phyloP scores from a whole-genome alignment of 2,888 invertebrate species.

The Caradrina kadenii region DNA sequence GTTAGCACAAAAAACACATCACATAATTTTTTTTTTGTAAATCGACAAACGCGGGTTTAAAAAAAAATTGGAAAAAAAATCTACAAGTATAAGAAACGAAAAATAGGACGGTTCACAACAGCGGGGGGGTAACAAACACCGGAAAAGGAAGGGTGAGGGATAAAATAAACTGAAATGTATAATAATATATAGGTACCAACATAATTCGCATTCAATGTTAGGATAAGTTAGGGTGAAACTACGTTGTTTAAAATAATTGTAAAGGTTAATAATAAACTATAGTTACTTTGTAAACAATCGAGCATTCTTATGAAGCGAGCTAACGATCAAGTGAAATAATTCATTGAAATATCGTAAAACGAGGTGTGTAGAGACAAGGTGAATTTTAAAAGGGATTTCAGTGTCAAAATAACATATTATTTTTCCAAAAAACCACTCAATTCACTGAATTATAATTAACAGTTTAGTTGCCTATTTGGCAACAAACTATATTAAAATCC shows the following conservation, averaged over 20 bases:
- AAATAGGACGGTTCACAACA: slow-evolving; percentile 73
- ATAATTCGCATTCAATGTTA: slow-evolving; percentile 84
- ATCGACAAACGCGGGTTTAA: slow-evolving; percentile 61
- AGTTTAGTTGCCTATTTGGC: too few species aligned
- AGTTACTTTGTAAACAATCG: slow-evolving; percentile 66
- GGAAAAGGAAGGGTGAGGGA: slow-evolving; percentile 75
- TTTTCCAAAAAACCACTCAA: too few species aligned
- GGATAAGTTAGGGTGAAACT: slow-evolving; percentile 76
- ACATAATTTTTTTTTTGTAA: slow-evolving; percentile 67
- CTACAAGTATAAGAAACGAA: slow-evolving; percentile 60
- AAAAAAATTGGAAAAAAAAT: slow-evolving; percentile 36
- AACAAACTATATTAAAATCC: too few species aligned
- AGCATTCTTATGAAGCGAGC: slow-evolving; percentile 62
- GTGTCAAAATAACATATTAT: too few species aligned
- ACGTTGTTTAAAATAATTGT: slow-evolving; percentile 66
- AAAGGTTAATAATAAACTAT: slow-evolving; percentile 68
- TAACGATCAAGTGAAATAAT: slow-evolving; percentile 32
- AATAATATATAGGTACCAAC: slow-evolving; percentile 86
- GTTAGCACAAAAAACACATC: slow-evolving; percentile 84
- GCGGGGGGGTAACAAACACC: slow-evolving; percentile 77
- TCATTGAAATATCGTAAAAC: too few species aligned
- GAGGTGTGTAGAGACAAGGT: too few species aligned
- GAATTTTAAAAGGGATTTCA: too few species aligned
- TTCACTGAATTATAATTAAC: too few species aligned
- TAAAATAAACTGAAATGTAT: slow-evolving; percentile 91